These are phyloP conservation scores for Crocuta crocuta DNA, from an alignment of 2,113 vertebrate genomes.

Conservation along the genomic window DNA sequence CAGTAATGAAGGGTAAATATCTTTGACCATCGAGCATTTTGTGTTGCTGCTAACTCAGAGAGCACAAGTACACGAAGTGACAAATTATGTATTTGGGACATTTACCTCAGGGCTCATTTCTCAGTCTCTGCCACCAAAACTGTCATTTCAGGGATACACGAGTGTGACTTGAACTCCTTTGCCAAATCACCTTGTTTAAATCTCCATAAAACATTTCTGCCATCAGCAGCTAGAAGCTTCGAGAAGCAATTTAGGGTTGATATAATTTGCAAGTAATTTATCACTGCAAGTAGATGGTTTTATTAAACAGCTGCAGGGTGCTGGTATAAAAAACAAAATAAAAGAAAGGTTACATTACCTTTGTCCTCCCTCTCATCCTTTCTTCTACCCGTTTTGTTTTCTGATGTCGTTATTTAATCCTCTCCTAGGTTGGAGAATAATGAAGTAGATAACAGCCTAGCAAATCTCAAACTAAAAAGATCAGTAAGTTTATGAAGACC, in stretches of 20 bases:
- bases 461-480: neutral
- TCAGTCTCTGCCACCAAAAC: conserved; percentile 45
- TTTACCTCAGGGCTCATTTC: conserved; percentile 33
- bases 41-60: neutral
- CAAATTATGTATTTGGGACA: neutral
- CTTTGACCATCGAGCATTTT: conserved; percentile 37
- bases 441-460: neutral
- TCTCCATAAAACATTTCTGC: conserved; percentile 66
- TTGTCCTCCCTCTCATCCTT: neutral
- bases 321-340: neutral
- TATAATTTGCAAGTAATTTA: conserved; percentile 76
- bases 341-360: neutral
- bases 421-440: neutral
- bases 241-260: conserved; percentile 69
- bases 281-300: conserved; percentile 67
- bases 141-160: conserved; percentile 17
- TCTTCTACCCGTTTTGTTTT: neutral
- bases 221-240: conserved; percentile 68
- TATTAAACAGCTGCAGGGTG: conserved; percentile 67
- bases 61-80: conserved; percentile 39
- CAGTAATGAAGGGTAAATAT: conserved; percentile 60
- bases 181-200: conserved; percentile 74
- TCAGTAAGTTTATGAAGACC: neutral
- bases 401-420: conserved; percentile 31
- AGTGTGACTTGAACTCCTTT: conserved; percentile 38